phyloP scores from a whole-genome alignment of 2,113 vertebrate species.

The Tachysurus fulvidraco region DNA sequence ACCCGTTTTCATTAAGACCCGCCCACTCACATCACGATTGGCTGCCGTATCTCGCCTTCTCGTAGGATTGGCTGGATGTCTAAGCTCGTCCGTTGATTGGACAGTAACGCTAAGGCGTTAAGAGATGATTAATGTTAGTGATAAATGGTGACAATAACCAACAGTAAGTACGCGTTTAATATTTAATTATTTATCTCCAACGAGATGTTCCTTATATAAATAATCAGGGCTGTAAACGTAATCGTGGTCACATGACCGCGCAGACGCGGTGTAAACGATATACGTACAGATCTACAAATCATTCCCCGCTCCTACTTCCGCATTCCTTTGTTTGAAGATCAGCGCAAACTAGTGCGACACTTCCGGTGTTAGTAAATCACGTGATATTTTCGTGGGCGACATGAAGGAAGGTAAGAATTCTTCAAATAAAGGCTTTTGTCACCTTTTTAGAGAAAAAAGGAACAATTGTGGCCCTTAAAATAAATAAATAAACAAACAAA shows the following conservation, averaged over 20 bases:
- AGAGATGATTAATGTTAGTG: neutral
- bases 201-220: neutral
- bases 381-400: neutral
- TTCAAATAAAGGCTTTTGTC: too few relatives aligned
- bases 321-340: neutral
- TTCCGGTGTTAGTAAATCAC: neutral
- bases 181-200: neutral
- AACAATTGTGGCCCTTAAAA: neutral
- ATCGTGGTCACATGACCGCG: neutral
- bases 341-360: neutral
- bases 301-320: neutral
- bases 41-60: neutral
- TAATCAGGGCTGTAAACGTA: neutral
- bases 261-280: fast-evolving
- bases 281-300: neutral
- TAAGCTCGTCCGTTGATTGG: neutral
- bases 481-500: neutral
- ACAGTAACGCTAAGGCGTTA: neutral
- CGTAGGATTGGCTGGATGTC: neutral
- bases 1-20: neutral
- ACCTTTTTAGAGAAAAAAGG: neutral
- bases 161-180: neutral
- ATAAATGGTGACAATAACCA: neutral
- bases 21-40: neutral
- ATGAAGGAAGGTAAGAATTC: neutral